Evolutionary conservation across 2,113 vertebrate species (phyloP), one percentile per base, ranked within the genome.

Genomic region (Scomber japonicus): DNA sequence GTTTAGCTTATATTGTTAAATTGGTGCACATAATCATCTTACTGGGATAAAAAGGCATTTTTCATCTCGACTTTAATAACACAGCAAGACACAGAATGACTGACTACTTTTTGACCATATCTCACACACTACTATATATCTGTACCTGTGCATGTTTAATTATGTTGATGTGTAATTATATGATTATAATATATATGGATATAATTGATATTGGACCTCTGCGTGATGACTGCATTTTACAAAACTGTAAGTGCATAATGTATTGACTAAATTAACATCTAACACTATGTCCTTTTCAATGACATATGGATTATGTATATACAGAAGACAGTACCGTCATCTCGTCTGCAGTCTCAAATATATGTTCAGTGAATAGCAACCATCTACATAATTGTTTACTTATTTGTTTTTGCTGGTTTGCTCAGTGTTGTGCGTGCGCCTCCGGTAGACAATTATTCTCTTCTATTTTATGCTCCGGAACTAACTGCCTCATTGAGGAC

Each of bases 401-500:
- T 77, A 48, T 71, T 59, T 75, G 62, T 70, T 88, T 70, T 50
- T 35, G 35, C 69, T 46, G 48, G 19, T 40, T 57, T 71, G 70
- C 27, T 49, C 35, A 54, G 45, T 62, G 57, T 75, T 30, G 35
- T 50, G 66, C 50, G 45, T 27, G 40, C 54, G 69, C 71, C 73
- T 61, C 70, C 5, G 11, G 77, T 71, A 21, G 64, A 81, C 53
- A 19, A 21, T 70, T 30, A 71, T 77, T 53, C 49, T 74, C 54
- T 6, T 53, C 27, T 67, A 49, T 75, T 90, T 80, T 72, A 85
- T 31, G 40, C 78, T 66, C 51, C 27, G 21, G 75, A 84, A 87
- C 89, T 70, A 90, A 90, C 71, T 35, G 72, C 61, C 61, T 78
- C 51, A 12, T 49, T 82, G 68, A 83, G 84, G 65, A 87, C 82